Conservation (phyloP, 2,888 invertebrate genomes). For the Sarcophaga rosellei region DNA sequence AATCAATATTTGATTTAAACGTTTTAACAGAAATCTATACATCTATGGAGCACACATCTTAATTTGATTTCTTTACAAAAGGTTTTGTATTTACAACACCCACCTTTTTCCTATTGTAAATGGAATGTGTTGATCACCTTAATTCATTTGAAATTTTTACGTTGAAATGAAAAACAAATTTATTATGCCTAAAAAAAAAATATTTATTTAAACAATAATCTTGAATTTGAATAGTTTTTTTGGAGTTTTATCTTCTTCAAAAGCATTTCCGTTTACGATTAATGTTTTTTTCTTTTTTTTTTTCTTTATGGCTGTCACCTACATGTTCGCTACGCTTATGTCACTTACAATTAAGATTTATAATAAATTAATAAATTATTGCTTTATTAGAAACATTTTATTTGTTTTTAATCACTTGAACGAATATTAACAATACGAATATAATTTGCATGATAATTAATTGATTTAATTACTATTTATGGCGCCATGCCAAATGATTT, state of each 20-base stretch:
- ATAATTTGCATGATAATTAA: conserved; percentile 43
- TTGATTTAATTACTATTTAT: not conserved
- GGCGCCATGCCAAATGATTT: conserved; percentile 15
- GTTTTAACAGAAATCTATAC: conserved; percentile 7
- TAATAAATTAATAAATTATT: not conserved
- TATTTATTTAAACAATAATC: conserved; percentile 20
- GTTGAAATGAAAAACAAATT: conserved; percentile 14
- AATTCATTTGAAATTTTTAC: conserved; percentile 54
- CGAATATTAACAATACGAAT: conserved; percentile 1
- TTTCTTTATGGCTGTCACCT: conserved; percentile 26
- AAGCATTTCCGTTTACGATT: conserved; percentile 41
- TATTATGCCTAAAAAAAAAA: conserved; percentile 21
- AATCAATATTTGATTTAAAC: conserved; percentile 56
- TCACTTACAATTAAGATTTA: conserved; percentile 9
- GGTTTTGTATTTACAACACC: conserved; percentile 32
- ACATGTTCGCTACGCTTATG: not conserved
- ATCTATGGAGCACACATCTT: not conserved
- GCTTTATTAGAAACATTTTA: conserved; percentile 26
- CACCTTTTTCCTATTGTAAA: conserved; percentile 11
- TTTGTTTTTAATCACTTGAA: conserved; percentile 43
- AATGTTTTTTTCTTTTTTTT: conserved; percentile 9
- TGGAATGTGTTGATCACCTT: conserved; percentile 55
- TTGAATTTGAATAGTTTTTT: conserved; percentile 31
- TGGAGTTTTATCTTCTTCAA: not conserved
- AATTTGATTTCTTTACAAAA: not conserved